Base-by-base conservation (phyloP, 2,888 invertebrate genomes). In the Megaustenia siamemsis region DNA sequence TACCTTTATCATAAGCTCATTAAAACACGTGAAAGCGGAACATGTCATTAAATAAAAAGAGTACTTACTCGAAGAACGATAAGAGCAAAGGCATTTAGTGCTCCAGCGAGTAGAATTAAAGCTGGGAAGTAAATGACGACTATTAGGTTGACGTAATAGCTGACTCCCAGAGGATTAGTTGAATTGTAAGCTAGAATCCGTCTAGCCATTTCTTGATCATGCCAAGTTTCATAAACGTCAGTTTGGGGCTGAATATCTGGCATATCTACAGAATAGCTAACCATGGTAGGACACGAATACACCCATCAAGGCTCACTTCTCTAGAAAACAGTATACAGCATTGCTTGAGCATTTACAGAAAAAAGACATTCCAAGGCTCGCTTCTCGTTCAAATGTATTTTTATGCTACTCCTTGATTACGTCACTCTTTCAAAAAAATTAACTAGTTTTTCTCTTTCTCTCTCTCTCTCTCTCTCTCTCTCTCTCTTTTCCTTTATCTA, bases 161-260 rank as follows among this genome's bases (percentile, higher is more conserved):
- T 49, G 45, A 79, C 21, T 10, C 79, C 79, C 32, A 79, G 66
- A 5, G 79, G 79, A 60, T 83, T 83, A 1, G 28, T 35, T 28
- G 49, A 24, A 40, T 43, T n/a, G 21, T 60, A 75, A 1, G 28
- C 32, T 12, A 15, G 18, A 15, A 71, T 73, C 10, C 43, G 18
- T 1, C 5, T 5, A 8, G 24, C 15, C 4, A 63, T 49, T 32
- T 60, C 40, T n/a, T 63, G 24, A 24, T 73, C 73, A 3, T 49
- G 73, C 73, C 56, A 38, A 35, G 68, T 24, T 43, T 18, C 35
- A 56, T 49, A 49, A 56, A 18, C 28, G n/a, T 1, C 56, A 3
- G 10, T 18, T 15, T n/a, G 40, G 0, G 40, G 21, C 10, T n/a
- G n/a, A 0, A n/a, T 24, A 1, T n/a, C 21, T 12, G 53, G 68